Conservation (phyloP, 2,113 vertebrate genomes). For the Myocastor coypus region DNA sequence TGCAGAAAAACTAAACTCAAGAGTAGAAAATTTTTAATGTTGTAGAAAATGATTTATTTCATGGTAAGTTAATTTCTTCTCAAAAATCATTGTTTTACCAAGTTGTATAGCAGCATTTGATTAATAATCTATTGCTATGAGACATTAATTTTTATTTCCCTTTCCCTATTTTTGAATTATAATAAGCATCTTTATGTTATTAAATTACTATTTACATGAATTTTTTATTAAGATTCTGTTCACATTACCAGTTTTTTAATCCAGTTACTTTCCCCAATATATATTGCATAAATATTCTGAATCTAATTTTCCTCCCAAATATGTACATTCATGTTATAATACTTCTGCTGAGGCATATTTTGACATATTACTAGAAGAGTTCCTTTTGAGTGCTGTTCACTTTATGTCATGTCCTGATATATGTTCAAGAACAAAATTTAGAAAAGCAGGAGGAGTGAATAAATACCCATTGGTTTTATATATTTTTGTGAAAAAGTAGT, state of each 20-base stretch:
- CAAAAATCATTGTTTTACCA: neutral
- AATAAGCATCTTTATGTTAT: neutral
- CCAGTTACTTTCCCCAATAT: neutral
- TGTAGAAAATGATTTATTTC: neutral
- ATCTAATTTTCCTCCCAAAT: constrained; percentile 7
- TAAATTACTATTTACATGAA: neutral
- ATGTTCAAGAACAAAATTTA: neutral
- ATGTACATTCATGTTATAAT: neutral
- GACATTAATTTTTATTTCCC: neutral
- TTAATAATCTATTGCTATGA: neutral
- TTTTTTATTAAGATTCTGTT: neutral
- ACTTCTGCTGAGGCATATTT: constrained; percentile 19
- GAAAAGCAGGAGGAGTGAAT: neutral
- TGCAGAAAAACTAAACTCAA: neutral
- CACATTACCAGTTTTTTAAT: neutral
- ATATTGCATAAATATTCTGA: neutral
- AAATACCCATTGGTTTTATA: neutral
- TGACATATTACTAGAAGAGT: neutral
- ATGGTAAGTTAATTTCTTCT: neutral
- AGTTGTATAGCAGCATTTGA: neutral
- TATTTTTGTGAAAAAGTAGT: neutral
- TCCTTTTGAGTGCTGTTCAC: neutral
- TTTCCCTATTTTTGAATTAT: constrained; percentile 24
- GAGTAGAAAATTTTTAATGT: neutral
- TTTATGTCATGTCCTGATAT: neutral